Evolutionary conservation across 2,888 invertebrate genomes (phyloP), one percentile per base, ranked within the genome.

Genomic region (Eupithecia exiguata): DNA sequence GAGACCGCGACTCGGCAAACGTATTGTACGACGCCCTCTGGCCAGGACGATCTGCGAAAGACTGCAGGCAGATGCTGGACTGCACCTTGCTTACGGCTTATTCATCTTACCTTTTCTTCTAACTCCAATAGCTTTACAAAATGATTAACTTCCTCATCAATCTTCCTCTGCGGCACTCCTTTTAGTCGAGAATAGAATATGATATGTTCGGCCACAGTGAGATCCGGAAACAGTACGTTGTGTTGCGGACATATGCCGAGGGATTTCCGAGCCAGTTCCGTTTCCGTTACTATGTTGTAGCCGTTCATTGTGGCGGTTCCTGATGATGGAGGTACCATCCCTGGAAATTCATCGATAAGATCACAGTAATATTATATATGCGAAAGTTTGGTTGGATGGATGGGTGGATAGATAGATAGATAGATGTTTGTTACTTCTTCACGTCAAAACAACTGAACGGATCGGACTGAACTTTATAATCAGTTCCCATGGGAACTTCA

Each of bases 201-300:
- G 61, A 98, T 95, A 88, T 98, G 98, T 88, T 98, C 98, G 16
- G 95, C 95, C 7, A 98, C 98, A 0, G 98, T 98, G 69, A 98
- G 93, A 78, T 97, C 97, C 62, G 97, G 97, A 88, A 98, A 98
- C 25, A 98, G 94, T 3, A 98, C 96, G 91, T 98, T 97, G 88
- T 98, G 97, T 85, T 98, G 98, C 0, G 98, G 98, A 91, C 97
- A 98, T 38, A 97, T 95, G 1, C 98, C 98, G 53, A 98, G 91
- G 49, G 97, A 97, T 79, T 95, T 94, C n/a, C 97, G 95, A 0
- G 97, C 97, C 14, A 92, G 94, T 25, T 94, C 92, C 71, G 97
- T 96, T 81, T 97, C 96, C 0, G 93, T 95, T 38, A 96, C 94
- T 78, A 97, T 96, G 86, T 97, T 96, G 86, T 95, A 96, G 6